Evolutionary conservation across 2,113 vertebrate genomes (phyloP).

Genomic region (Rhabdomys dilectus): DNA sequence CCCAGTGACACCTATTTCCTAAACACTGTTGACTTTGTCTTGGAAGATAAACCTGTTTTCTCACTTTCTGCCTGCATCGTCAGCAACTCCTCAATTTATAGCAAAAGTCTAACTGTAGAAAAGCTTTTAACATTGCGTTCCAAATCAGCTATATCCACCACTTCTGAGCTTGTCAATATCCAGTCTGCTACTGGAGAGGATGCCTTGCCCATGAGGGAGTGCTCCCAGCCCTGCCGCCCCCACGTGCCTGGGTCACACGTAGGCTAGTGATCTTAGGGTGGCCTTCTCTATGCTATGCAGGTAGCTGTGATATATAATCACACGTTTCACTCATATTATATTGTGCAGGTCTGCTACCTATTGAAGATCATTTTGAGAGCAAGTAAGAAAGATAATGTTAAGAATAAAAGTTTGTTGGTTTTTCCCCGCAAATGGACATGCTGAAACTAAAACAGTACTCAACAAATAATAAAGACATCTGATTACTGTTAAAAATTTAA

Average conservation of each 20-base stretch:
- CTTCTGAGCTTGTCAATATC: background rate
- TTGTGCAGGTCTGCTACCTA: fast-evolving
- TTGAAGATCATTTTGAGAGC: background rate
- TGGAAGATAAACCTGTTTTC: conserved; percentile 41
- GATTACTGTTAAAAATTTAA: conserved; percentile 64
- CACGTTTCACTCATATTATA: background rate
- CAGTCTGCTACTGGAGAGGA: background rate
- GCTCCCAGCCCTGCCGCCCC: too few relatives aligned
- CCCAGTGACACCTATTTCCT: background rate
- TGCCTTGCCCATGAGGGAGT: background rate
- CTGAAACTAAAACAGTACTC: conserved; percentile 39
- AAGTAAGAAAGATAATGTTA: background rate
- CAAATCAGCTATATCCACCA: background rate
- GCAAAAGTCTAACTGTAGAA: conserved; percentile 20
- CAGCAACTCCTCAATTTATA: conserved; percentile 5
- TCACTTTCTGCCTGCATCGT: background rate
- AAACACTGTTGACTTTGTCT: background rate
- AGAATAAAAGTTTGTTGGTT: background rate
- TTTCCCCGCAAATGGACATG: background rate
- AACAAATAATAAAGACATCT: conserved; percentile 44
- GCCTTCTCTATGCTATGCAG: background rate
- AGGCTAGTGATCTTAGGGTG: too few relatives aligned
- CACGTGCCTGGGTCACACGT: background rate
- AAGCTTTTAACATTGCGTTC: conserved; percentile 11
- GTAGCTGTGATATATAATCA: background rate